phyloP scores from a whole-genome alignment of 1,140 invertebrate genomes.

The Dryas iulia region DNA sequence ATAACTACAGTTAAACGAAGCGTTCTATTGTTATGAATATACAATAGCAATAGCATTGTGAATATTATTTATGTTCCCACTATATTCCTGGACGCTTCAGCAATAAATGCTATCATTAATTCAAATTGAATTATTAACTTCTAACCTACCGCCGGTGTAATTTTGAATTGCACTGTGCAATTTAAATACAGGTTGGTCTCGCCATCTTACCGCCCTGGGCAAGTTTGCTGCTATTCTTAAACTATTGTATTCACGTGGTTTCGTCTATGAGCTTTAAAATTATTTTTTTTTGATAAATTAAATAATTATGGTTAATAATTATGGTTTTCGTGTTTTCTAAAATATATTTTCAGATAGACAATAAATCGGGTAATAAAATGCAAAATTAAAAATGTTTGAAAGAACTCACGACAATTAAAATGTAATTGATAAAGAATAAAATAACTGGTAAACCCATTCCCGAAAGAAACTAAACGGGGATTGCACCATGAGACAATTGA shows the following conservation, averaged over 20 bases:
- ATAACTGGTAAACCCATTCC: too few relatives aligned
- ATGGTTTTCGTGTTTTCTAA: too few relatives aligned
- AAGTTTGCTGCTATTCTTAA: not conserved
- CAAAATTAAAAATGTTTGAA: too few relatives aligned
- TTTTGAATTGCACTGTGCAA: conserved; percentile 25
- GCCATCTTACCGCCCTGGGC: not conserved
- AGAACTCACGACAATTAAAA: too few relatives aligned
- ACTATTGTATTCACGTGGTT: not conserved
- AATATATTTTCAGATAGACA: too few relatives aligned
- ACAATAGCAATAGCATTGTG: conserved; percentile 42
- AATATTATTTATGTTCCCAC: conserved; percentile 56
- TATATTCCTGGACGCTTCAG: conserved; percentile 44
- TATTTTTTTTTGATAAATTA: not conserved
- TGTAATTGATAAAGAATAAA: too few relatives aligned
- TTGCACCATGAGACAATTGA: too few relatives aligned
- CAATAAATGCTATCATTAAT: conserved; percentile 54
- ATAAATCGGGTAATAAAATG: too few relatives aligned
- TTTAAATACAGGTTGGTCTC: conserved; percentile 1
- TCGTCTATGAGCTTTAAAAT: not conserved
- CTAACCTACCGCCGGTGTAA: conserved; percentile 35
- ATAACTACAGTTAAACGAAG: conserved; percentile 46
- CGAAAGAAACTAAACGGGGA: too few relatives aligned
- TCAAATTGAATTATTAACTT: conserved; percentile 64
- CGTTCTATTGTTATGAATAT: conserved; percentile 51
- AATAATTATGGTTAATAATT: too few relatives aligned